Conservation (phyloP, 2,797 vertebrate species). For the Galagoides demidoff region DNA sequence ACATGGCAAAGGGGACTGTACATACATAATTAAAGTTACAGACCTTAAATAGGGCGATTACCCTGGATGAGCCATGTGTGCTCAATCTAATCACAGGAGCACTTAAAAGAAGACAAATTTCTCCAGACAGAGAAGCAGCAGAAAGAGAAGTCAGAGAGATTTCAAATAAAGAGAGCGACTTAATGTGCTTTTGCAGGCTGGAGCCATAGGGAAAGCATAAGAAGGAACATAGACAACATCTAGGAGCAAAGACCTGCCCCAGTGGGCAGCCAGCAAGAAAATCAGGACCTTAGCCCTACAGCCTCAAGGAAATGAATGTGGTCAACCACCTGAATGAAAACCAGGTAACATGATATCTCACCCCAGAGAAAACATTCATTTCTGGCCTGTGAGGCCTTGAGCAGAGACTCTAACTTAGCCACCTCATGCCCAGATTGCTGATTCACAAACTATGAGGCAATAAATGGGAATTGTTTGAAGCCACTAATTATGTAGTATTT, state of each 20-base stretch:
- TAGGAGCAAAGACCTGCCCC: background rate
- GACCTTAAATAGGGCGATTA: background rate
- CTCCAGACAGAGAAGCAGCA: background rate
- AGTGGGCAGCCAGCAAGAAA: background rate
- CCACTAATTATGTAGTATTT: background rate
- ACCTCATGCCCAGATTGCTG: background rate
- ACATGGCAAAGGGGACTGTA: background rate
- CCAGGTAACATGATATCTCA: background rate
- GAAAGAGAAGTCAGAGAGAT: background rate
- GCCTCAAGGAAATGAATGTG: background rate
- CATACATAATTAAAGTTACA: background rate
- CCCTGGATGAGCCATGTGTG: background rate
- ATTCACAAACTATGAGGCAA: background rate
- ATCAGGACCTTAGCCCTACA: background rate
- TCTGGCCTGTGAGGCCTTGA: background rate
- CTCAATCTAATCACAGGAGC: background rate
- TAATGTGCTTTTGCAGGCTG: background rate
- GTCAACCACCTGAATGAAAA: background rate
- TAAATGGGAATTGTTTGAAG: background rate
- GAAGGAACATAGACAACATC: background rate
- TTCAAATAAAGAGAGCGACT: background rate
- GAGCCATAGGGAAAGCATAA: background rate
- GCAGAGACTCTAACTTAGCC: background rate
- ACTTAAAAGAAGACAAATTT: background rate
- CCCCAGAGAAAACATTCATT: background rate